Conservation (phyloP, 2,113 vertebrate genomes). For the Channa argus region DNA sequence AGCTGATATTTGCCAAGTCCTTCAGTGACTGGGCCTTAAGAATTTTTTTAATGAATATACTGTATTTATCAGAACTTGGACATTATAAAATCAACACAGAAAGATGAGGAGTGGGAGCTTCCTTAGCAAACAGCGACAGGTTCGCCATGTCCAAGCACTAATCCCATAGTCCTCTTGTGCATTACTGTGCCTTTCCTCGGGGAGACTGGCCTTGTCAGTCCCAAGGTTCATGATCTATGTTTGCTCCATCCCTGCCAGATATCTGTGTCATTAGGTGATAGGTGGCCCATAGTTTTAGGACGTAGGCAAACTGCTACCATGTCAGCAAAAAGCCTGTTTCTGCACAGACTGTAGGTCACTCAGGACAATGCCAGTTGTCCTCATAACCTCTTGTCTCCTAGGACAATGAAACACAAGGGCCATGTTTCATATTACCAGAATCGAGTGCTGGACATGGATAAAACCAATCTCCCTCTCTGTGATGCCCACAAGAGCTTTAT, state of each 20-base stretch:
- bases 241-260: slow-evolving; percentile 15
- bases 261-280: slow-evolving; percentile 40
- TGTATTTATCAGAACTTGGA: too few relatives aligned
- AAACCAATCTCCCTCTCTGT: slow-evolving; percentile 36
- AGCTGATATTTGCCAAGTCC: too few relatives aligned
- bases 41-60: too few relatives aligned
- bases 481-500: slow-evolving; percentile 61
- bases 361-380: slow-evolving; percentile 43
- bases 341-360: slow-evolving; percentile 46
- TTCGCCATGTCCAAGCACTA: slow-evolving; percentile 9
- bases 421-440: slow-evolving; percentile 62
- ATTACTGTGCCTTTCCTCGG: neutral
- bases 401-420: slow-evolving; percentile 23
- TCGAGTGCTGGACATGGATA: slow-evolving; percentile 45
- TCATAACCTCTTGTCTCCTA: slow-evolving; percentile 38
- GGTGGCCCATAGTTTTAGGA: slow-evolving; percentile 37
- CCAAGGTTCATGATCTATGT: slow-evolving; percentile 4
- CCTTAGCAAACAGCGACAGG: neutral
- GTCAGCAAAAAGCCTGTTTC: slow-evolving; percentile 49
- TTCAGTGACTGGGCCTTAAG: too few relatives aligned
- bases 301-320: slow-evolving; percentile 4
- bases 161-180: slow-evolving; percentile 1
- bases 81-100: neutral
- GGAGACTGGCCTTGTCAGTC: neutral
- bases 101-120: neutral